phyloP scores from a whole-genome alignment of 2,888 invertebrate genomes.

The Yponomeuta sedellus region DNA sequence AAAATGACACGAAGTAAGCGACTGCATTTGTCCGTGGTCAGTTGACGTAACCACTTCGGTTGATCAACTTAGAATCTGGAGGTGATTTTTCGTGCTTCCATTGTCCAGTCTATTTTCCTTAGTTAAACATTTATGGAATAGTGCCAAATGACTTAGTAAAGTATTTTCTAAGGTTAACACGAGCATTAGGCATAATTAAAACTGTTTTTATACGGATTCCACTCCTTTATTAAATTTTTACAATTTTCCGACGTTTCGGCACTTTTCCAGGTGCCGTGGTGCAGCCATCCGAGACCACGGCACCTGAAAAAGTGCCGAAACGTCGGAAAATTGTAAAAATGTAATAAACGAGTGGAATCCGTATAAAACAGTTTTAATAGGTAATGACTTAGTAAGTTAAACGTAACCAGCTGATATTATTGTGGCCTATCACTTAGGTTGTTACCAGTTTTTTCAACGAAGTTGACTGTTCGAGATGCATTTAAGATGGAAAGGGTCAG shows the following conservation, averaged over 20 bases:
- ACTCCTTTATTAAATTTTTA: too few relatives aligned
- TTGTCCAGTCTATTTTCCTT: constrained; percentile 15
- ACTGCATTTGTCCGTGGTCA: background rate
- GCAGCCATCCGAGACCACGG: too few relatives aligned
- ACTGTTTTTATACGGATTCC: too few relatives aligned
- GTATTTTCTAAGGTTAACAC: too few relatives aligned
- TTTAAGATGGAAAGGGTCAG: constrained; percentile 71
- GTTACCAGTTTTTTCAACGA: constrained; percentile 70
- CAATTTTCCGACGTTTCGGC: too few relatives aligned
- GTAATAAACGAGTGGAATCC: too few relatives aligned
- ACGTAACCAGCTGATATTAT: constrained; percentile 57
- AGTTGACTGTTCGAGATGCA: constrained; percentile 65
- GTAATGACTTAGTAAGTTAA: constrained; percentile 64
- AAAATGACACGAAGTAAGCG: too few relatives aligned
- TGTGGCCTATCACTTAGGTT: constrained; percentile 60
- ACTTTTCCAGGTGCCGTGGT: too few relatives aligned
- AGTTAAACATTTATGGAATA: constrained; percentile 52
- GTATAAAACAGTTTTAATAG: too few relatives aligned
- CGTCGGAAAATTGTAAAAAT: too few relatives aligned
- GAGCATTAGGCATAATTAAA: too few relatives aligned
- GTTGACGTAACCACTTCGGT: background rate
- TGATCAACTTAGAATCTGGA: background rate
- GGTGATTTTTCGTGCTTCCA: constrained; percentile 1
- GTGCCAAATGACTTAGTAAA: constrained; percentile 71
- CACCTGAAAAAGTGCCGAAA: too few relatives aligned